Base-by-base conservation (phyloP, 1,140 invertebrate species). In the Megalopta genalis region DNA sequence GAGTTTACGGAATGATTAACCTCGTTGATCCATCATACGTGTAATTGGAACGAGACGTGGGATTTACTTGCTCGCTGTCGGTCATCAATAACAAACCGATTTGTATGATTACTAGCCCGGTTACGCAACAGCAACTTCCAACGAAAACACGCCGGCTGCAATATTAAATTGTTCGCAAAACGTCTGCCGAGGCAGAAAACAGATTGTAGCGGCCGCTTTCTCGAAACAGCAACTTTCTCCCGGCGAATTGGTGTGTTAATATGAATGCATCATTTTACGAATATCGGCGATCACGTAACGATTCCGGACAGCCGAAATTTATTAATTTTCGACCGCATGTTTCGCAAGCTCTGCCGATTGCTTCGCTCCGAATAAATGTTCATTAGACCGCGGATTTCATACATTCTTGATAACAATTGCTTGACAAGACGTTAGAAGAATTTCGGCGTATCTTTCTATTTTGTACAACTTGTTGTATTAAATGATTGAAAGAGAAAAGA, bases 161-260 rank as follows among this genome's bases (percentile, higher is more conserved):
- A 57, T 18, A 54, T 14, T 10, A 25, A 23, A 23, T 32, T 46
- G 63, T 57, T 39, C 59, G 60, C 39, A 25, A n/a, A 68, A 71
- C 32, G 39, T 60, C 57, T 27, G 42, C n/a, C 54, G 25, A 23
- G 23, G 12, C 12, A 10, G 25, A 64, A 42, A 64, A 39, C 54
- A 6, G 4, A 12, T 32, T 32, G 32, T 32, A 23, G 37, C 57
- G 27, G 65, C 25, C 39, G 27, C 65, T 84, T 84, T 69, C 68
- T 73, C 62, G 65, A 84, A 77, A 81, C 59, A 8, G 12, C n/a
- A 52, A 49, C 60, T 84, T 73, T 81, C 73, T 74, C 73, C 27
- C 12, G 18, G 16, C 14, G 8, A 52, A 70, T 71, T 16, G 39
- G 37, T 21, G 25, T 12, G 67, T 69, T 77, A 70, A 64, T 32